Conservation (phyloP, 2,797 vertebrate species). For the Phrynocephalus guinanensis region DNA sequence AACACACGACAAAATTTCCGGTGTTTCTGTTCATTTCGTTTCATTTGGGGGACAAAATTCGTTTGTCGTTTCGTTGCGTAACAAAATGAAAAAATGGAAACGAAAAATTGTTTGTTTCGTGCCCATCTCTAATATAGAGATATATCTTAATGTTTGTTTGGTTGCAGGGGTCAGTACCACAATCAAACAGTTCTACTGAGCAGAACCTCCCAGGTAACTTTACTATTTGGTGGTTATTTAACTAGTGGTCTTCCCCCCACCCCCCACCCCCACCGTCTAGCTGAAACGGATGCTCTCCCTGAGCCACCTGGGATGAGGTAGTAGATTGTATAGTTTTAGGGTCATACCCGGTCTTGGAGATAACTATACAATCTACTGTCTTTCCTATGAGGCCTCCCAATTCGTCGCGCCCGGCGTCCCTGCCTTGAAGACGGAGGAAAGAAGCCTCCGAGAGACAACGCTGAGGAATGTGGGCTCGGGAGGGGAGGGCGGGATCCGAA, state of each 20-base stretch:
- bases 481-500: neutral
- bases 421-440: constrained; percentile 28
- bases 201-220: constrained; percentile 88
- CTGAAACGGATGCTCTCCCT: neutral
- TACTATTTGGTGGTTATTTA: neutral
- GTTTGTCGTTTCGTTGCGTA: too few relatives aligned
- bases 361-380: constrained; percentile 99
- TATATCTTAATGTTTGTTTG: neutral
- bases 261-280: neutral
- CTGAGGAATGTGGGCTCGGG: neutral
- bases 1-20: too few relatives aligned
- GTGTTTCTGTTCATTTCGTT: too few relatives aligned
- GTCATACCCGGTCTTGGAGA: constrained; percentile 99
- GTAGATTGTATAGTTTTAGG: constrained; percentile 99
- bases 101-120: too few relatives aligned
- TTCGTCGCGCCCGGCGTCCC: neutral
- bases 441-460: neutral
- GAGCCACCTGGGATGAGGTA: constrained; percentile 94
- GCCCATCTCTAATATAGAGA: too few relatives aligned
- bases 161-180: constrained; percentile 82
- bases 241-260: neutral
- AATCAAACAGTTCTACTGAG: constrained; percentile 81
- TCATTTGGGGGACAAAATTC: too few relatives aligned
- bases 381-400: constrained; percentile 86
- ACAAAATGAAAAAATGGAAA: too few relatives aligned